Evolutionary conservation across 2,888 invertebrate genomes (phyloP).

Genomic region (Crepidodera aurea): DNA sequence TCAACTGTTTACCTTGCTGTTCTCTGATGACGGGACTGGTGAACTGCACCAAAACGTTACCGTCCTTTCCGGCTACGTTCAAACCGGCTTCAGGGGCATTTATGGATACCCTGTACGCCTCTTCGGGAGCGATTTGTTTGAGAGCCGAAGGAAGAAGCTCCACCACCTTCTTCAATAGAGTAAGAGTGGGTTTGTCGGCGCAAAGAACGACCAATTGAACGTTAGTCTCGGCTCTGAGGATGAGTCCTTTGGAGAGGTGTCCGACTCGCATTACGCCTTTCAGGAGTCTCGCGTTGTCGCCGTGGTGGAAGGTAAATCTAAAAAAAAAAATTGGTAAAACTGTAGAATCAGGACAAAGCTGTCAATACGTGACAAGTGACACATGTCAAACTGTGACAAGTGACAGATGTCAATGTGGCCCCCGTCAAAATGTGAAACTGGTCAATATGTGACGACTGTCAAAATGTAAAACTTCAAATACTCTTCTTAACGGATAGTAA

Average conservation of each 20-base stretch:
- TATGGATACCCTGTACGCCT: conserved; percentile 85
- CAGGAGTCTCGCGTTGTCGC: conserved; percentile 74
- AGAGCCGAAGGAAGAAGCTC: conserved; percentile 84
- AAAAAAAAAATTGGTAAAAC: conserved; percentile 42
- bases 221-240: conserved; percentile 87
- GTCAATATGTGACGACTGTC: too few relatives aligned
- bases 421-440: too few relatives aligned
- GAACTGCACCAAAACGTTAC: conserved; percentile 85
- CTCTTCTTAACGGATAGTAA: too few relatives aligned
- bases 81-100: conserved; percentile 87
- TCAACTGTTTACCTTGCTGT: conserved; percentile 64
- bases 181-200: conserved; percentile 90
- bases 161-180: conserved; percentile 83
- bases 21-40: conserved; percentile 95
- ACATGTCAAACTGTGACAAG: too few relatives aligned
- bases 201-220: conserved; percentile 95
- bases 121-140: conserved; percentile 73
- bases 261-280: conserved; percentile 98
- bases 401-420: too few relatives aligned
- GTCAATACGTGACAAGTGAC: too few relatives aligned
- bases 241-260: conserved; percentile 86
- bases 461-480: too few relatives aligned
- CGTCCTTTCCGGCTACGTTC: conserved; percentile 79
- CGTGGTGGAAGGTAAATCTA: conserved; percentile 74
- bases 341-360: too few relatives aligned